Percentiles rank a stretch among this genome's conserved stretches.
phyloP scores from a whole-genome alignment of 2,797 vertebrate species.

The Choloepus didactylus region DNA sequence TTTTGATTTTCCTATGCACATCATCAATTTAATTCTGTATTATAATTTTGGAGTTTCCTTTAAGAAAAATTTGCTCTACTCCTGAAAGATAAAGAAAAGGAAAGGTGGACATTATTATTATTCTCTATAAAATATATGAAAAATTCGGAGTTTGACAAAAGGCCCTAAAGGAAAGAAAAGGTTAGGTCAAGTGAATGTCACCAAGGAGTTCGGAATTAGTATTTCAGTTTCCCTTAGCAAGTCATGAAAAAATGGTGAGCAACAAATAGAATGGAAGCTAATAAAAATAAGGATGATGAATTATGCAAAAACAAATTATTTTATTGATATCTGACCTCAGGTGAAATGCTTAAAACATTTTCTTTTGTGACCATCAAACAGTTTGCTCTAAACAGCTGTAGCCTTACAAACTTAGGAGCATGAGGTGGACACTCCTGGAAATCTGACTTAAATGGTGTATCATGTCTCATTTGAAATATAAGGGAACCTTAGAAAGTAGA shows the following conservation, averaged over 20 bases:
- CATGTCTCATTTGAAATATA: neutral
- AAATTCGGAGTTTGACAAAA: neutral
- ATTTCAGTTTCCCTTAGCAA: conserved; percentile 7
- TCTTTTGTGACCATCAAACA: neutral
- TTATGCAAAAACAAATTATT: neutral
- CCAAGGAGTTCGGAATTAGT: neutral
- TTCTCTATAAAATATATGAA: neutral
- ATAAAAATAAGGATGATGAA: neutral
- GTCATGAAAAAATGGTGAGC: neutral
- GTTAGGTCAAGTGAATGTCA: neutral
- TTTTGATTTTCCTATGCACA: conserved; percentile 4
- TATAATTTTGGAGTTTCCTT: neutral
- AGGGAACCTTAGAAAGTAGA: neutral
- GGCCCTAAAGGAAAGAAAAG: neutral
- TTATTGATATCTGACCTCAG: neutral
- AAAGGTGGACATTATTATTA: neutral
- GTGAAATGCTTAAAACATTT: neutral
- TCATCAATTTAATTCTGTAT: conserved; percentile 45
- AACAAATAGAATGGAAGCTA: neutral
- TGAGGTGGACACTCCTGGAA: neutral
- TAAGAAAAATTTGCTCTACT: neutral
- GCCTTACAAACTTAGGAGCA: neutral
- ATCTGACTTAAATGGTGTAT: neutral
- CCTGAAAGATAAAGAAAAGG: conserved; percentile 18
- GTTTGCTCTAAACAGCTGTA: neutral